Evolutionary conservation across 1,140 invertebrate species (phyloP).

Genomic region (Tetraneura akinire): DNA sequence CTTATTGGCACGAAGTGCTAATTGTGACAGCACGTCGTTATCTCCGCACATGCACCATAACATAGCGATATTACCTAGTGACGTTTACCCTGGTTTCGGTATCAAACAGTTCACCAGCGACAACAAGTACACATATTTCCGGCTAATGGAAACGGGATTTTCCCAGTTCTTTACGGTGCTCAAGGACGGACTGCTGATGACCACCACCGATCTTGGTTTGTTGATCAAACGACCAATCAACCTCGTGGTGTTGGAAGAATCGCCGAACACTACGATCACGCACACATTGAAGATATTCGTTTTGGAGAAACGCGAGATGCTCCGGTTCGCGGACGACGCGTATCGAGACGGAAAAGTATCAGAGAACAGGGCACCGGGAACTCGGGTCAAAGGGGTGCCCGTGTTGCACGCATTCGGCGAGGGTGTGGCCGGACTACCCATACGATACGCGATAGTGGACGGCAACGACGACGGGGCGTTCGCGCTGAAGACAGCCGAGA

Average conservation of each 20-base stretch:
- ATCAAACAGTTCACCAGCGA: conserved; percentile 70
- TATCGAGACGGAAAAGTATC: conserved; percentile 67
- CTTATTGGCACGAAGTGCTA: background rate
- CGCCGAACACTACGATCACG: conserved; percentile 74
- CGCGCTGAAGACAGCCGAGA: conserved; percentile 62
- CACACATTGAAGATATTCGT: conserved; percentile 80
- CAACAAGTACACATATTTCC: conserved; percentile 65
- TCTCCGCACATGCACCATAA: conserved; percentile 53
- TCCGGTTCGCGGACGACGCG: conserved; percentile 72
- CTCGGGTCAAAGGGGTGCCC: conserved; percentile 69
- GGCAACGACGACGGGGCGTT: conserved; percentile 73
- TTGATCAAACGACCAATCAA: conserved; percentile 78
- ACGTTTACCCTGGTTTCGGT: conserved; percentile 81
- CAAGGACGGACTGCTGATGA: conserved; percentile 87
- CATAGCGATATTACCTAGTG: conserved; percentile 64
- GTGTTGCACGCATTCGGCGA: conserved; percentile 63
- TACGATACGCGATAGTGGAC: conserved; percentile 68
- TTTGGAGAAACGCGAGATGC: conserved; percentile 76
- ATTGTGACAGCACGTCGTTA: background rate
- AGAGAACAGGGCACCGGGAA: conserved; percentile 74
- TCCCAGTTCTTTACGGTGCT: conserved; percentile 83
- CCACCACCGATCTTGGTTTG: conserved; percentile 77
- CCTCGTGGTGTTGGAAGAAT: conserved; percentile 77
- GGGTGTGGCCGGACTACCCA: conserved; percentile 55
- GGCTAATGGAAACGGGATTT: conserved; percentile 73